Evolutionary conservation across 2,888 invertebrate genomes (phyloP), one percentile per base, ranked within the genome.

Genomic region (Adineta ricciae): DNA sequence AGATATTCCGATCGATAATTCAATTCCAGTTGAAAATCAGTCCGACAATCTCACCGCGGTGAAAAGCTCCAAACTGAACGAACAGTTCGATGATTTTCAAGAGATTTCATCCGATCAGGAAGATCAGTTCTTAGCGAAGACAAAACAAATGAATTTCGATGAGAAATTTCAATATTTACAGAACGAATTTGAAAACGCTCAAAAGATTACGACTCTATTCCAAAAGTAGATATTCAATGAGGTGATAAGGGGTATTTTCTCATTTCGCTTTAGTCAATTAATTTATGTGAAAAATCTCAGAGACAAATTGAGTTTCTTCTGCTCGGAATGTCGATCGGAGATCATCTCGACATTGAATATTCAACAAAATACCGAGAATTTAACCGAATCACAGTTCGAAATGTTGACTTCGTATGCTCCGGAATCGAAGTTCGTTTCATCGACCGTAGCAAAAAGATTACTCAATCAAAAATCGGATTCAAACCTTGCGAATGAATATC

Each of bases 251-350:
- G n/a, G n/a, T n/a, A 56, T n/a, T 2, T n/a, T 56, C 5, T 24
- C 54, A 21, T 56, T 54, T 54, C 24, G n/a, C n/a, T 64, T 32
- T 64, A 73, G 73, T 73, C 73, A 73, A 73, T 41, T 73, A n/a
- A 36, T 73, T 19, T 0, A 38, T 73, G 7, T 41, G 1, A 73
- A 73, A 36, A 38, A 7, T 21, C 24, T 73, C 5, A 24, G 41
- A 2, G 73, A 73, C 24, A 73, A 73, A 73, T 24, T 73, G 24
- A 38, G 41, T 73, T 16, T 24, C 7, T 73, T 73, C 24, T 73
- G 73, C 24, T 1, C 21, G 1, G 14, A 1, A 11, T 73, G 73
- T 73, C 73, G 73, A 38, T 41, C 38, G 2, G 11, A 24, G 1
- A 73, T 73, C 9, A 16, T 73, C 38, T 41, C 41, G 0, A 24